Evolutionary conservation across 2,113 vertebrate species (phyloP).

Genomic region (Bucco capensis): DNA sequence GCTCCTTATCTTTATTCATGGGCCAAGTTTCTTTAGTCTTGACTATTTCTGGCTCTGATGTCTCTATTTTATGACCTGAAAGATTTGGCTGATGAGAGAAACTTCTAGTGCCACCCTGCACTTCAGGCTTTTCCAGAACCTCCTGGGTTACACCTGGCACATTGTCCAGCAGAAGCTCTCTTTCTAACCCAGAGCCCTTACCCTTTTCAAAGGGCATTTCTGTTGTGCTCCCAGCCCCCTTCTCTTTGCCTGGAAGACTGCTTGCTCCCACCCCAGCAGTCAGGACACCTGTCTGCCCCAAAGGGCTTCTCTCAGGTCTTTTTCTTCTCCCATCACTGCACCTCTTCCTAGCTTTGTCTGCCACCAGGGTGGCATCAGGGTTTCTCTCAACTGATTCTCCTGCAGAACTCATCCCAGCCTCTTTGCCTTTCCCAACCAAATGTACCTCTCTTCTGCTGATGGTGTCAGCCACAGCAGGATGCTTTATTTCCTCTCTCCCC

Average conservation of each 20-base stretch:
- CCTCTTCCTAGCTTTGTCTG: constrained; percentile 66
- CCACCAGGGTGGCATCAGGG: background rate
- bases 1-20: fast-evolving
- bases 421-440: background rate
- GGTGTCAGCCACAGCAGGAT: background rate
- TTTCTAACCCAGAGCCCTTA: background rate
- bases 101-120: background rate
- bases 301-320: background rate
- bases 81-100: background rate
- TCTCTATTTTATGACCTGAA: background rate
- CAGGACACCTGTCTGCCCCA: background rate
- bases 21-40: background rate
- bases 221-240: background rate
- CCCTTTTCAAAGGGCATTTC: background rate
- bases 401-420: background rate
- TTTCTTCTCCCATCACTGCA: constrained; percentile 63
- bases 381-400: fast-evolving
- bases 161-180: background rate
- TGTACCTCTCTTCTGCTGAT: background rate
- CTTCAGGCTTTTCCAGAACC: background rate
- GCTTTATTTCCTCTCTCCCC: background rate
- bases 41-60: background rate
- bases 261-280: background rate
- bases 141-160: background rate
- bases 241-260: background rate